These are phyloP conservation scores for Liodrosophila aerea DNA, from an alignment of 2,888 invertebrate genomes.

Conservation along the genomic window DNA sequence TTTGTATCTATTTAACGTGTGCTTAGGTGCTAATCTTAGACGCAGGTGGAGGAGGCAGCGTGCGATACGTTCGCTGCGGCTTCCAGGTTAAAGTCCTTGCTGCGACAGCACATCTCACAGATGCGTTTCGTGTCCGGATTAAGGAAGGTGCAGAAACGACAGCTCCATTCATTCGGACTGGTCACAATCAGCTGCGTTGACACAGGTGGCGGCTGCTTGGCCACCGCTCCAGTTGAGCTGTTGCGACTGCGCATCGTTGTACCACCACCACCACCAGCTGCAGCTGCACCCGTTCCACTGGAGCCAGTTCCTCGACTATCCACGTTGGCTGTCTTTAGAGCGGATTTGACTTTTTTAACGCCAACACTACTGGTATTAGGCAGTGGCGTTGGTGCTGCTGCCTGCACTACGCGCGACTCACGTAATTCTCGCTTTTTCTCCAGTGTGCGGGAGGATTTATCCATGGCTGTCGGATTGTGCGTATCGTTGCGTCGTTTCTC, in stretches of 20 bases:
- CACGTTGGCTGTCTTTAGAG: constrained; percentile 64
- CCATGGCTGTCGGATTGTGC: constrained; percentile 29
- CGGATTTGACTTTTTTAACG: constrained; percentile 69
- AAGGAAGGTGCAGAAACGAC: constrained; percentile 87
- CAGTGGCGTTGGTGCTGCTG: constrained; percentile 38
- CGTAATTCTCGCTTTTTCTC: constrained; percentile 62
- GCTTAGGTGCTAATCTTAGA: constrained; percentile 53
- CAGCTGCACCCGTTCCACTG: constrained; percentile 1
- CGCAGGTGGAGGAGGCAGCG: constrained; percentile 79
- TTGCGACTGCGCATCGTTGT: constrained; percentile 33
- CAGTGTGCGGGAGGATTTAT: constrained; percentile 59
- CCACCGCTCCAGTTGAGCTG: constrained; percentile 50
- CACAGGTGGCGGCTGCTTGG: constrained; percentile 65
- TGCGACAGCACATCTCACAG: constrained; percentile 88
- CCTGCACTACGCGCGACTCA: constrained; percentile 44
- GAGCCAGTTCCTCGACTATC: constrained; percentile 48
- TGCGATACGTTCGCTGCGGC: constrained; percentile 73
- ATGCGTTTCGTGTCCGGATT: constrained; percentile 85
- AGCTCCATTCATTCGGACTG: constrained; percentile 85
- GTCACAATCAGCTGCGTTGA: constrained; percentile 76
- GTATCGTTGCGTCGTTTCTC: constrained; percentile 58
- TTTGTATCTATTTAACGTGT: constrained; percentile 17
- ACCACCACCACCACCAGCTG: no score
- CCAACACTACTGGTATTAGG: constrained; percentile 53
- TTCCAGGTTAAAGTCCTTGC: constrained; percentile 82